phyloP scores from a whole-genome alignment of 2,888 invertebrate genomes.

The Dysmachus trigonus region DNA sequence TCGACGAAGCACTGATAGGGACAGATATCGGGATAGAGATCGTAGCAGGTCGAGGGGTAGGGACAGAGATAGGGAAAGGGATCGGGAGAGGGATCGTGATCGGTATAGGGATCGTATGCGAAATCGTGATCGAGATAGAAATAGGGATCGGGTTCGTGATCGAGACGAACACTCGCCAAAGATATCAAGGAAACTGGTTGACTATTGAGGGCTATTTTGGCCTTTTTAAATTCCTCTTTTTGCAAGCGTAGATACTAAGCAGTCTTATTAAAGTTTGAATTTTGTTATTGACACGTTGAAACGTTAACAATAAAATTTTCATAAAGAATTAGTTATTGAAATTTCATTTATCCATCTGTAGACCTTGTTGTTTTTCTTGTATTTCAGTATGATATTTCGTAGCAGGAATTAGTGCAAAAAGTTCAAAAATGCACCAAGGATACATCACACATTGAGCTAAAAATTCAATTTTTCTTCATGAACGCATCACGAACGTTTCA shows the following conservation, averaged over 20 bases:
- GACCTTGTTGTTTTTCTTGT: not conserved
- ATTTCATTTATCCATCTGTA: not conserved
- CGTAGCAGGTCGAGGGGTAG: constrained; percentile 12
- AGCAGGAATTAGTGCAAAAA: not conserved
- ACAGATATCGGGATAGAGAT: constrained; percentile 30
- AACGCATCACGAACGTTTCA: no score
- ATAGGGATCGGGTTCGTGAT: not conserved
- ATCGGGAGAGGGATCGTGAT: constrained; percentile 38
- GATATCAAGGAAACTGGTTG: constrained; percentile 34
- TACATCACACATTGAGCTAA: no score
- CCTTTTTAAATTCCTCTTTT: constrained; percentile 10
- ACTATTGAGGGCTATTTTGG: not conserved
- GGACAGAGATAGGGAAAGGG: constrained; percentile 40
- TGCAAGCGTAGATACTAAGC: constrained; percentile 14
- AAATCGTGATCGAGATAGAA: not conserved
- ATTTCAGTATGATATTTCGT: not conserved
- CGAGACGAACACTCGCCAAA: constrained; percentile 31
- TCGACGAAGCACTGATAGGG: not conserved
- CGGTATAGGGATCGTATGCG: constrained; percentile 20
- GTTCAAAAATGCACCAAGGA: no score
- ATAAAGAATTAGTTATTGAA: not conserved
- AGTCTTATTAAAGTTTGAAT: not conserved
- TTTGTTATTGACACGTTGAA: constrained; percentile 24
- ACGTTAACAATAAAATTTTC: constrained; percentile 19
- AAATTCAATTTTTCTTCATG: no score